Conservation (phyloP, 1,140 invertebrate species). For the Papilio xuthus region DNA sequence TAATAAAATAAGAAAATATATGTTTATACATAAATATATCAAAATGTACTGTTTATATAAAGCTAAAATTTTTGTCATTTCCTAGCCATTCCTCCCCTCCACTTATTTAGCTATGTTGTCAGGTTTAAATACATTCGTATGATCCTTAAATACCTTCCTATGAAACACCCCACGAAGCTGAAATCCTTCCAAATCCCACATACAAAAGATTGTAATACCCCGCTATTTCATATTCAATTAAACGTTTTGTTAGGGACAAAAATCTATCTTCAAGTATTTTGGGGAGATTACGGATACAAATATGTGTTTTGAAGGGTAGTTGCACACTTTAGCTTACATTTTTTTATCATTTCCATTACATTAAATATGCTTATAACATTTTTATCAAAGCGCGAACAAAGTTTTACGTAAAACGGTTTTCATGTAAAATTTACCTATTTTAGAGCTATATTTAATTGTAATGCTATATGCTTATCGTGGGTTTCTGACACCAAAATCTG, state of each 20-base stretch:
- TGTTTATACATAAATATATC: too few species aligned
- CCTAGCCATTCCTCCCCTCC: conserved; percentile 52
- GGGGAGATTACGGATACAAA: conserved; percentile 51
- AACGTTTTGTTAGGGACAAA: conserved; percentile 76
- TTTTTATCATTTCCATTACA: not conserved
- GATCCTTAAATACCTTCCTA: conserved; percentile 69
- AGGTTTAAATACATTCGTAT: conserved; percentile 72
- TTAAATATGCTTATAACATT: not conserved
- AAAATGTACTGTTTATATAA: too few species aligned
- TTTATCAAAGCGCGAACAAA: too few species aligned
- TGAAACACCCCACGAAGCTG: conserved; percentile 58
- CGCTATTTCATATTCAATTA: conserved; percentile 79
- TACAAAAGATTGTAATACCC: conserved; percentile 77
- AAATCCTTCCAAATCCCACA: conserved; percentile 68
- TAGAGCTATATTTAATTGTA: not conserved
- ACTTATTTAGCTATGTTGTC: conserved; percentile 59
- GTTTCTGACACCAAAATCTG: too few species aligned
- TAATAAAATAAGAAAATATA: too few species aligned
- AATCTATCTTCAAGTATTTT: conserved; percentile 64
- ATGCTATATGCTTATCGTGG: too few species aligned
- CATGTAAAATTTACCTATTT: not conserved
- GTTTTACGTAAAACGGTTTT: not conserved
- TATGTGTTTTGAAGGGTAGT: conserved; percentile 46
- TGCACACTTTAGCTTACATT: conserved; percentile 21
- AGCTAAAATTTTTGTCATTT: conserved; percentile 39